Conservation (phyloP, 1,140 invertebrate species). For the Drosophila ercepeae region DNA sequence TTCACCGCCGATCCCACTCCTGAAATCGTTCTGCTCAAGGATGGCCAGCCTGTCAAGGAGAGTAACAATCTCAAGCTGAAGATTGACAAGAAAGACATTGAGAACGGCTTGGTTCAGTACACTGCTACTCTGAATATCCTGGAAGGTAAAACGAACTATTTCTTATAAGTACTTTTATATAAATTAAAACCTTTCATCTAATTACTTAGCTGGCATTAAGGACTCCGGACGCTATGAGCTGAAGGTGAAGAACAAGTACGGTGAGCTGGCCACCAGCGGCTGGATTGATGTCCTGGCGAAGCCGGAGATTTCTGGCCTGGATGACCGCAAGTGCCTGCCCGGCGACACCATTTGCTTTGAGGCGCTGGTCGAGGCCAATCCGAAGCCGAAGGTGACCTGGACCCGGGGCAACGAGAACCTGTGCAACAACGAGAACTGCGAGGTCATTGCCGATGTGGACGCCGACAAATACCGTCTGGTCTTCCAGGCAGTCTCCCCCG, state of each 20-base stretch:
- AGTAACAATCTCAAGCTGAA: conserved; percentile 84
- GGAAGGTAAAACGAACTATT: conserved; percentile 83
- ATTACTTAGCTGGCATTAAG: conserved; percentile 86
- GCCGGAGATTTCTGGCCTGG: conserved; percentile 90
- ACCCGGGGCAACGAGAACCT: conserved; percentile 84
- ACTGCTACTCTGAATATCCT: conserved; percentile 89
- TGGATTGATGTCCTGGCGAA: conserved; percentile 89
- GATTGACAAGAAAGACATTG: conserved; percentile 87
- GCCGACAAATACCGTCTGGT: conserved; percentile 85
- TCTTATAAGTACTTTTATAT: background rate
- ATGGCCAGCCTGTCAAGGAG: conserved; percentile 84
- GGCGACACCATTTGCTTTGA: conserved; percentile 89
- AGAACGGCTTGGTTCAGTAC: conserved; percentile 90
- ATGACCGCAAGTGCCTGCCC: conserved; percentile 89
- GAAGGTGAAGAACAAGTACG: conserved; percentile 91
- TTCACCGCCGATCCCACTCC: conserved; percentile 92
- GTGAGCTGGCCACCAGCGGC: conserved; percentile 88
- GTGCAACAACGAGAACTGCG: conserved; percentile 81
- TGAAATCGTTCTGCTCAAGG: conserved; percentile 85
- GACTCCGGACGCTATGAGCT: conserved; percentile 93
- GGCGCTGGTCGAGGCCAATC: conserved; percentile 90
- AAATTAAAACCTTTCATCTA: background rate
- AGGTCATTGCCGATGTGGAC: conserved; percentile 83
- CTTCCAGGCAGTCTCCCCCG: conserved; percentile 88
- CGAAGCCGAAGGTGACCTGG: conserved; percentile 91